Base-by-base conservation (phyloP, 1,140 invertebrate genomes). In the Drosophila nannoptera region DNA sequence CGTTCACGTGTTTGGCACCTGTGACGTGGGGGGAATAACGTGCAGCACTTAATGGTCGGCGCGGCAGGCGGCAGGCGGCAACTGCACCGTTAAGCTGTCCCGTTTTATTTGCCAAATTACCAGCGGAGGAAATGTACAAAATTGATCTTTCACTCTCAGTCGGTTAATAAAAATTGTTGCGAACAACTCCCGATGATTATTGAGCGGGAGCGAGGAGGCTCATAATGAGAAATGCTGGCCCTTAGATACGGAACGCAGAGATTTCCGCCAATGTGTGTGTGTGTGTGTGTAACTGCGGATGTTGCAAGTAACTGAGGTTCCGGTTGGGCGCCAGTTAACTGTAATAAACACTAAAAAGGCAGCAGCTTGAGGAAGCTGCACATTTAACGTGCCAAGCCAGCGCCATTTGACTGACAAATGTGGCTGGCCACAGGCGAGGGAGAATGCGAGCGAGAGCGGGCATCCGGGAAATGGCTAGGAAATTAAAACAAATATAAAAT, bases 401-500 rank as follows among this genome's bases (percentile, higher is more conserved):
- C 42, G 50, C 65, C 73, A 73, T 80, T 83, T 84, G 66, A 86
- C 80, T 86, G 81, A 81, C 80, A 86, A 86, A 86, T 81, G 81
- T 75, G 74, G 80, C 69, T 53, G 61, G 65, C 52, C 22, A 22
- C 1, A 22, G 22, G 22, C 22, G 22, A 22, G 22, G 49, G n/a
- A n/a, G n/a, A n/a, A n/a, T n/a, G n/a, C n/a, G 53, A 54, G 54
- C 54, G 16, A 42, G 49, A 52, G 43, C 61, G 9, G 35, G 55
- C 50, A 56, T 60, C 43, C 69, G 65, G 77, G 81, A 84, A 83
- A 86, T 83, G 73, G 77, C 80, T 80, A 86, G 80, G 80, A 83
- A 83, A 83, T 83, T 83, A 83, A 83, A 83, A 83, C 80, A 83
- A 83, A 83, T 86, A 83, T 83, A 80, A 80, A 83, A 84, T 69